Conservation (phyloP, 2,888 invertebrate species). For the Epirrita christyi region DNA sequence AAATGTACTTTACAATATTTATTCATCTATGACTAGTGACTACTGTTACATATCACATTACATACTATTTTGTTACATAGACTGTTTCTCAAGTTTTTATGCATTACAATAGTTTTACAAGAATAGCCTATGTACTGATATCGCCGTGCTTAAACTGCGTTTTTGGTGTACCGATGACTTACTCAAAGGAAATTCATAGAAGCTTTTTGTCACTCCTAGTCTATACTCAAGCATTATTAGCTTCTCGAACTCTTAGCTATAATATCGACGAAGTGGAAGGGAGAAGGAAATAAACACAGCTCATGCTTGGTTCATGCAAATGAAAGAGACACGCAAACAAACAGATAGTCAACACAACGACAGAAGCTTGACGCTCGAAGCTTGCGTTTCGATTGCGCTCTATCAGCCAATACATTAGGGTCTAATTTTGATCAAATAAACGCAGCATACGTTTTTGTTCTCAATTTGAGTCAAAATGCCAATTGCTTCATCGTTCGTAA, state of each 20-base stretch:
- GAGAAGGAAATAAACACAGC: conserved; percentile 69
- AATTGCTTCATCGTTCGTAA: conserved; percentile 44
- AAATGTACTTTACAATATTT: conserved; percentile 47
- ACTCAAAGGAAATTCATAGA: conserved; percentile 6
- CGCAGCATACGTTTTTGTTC: conserved; percentile 42
- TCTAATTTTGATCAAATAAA: conserved; percentile 61
- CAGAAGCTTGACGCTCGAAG: conserved; percentile 77
- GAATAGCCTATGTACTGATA: conserved; percentile 20
- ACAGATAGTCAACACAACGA: conserved; percentile 76
- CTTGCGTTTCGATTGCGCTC: conserved; percentile 60
- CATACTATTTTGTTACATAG: conserved; percentile 50
- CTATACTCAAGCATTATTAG: conserved; percentile 50
- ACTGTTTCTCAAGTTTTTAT: conserved; percentile 55
- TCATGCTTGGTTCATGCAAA: conserved; percentile 83
- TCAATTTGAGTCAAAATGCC: conserved; percentile 46
- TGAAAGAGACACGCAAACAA: conserved; percentile 82
- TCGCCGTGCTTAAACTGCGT: conserved; percentile 22
- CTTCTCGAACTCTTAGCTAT: conserved; percentile 58
- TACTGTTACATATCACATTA: conserved; percentile 48
- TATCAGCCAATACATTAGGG: conserved; percentile 69
- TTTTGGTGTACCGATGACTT: conserved; percentile 15
- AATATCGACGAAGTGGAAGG: conserved; percentile 60
- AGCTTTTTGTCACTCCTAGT: conserved; percentile 26
- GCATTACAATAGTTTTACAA: conserved; percentile 45
- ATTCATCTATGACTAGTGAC: conserved; percentile 67